These are phyloP conservation scores for Graptemys geographica DNA, from an alignment of 2,797 vertebrate species.

Conservation along the genomic window DNA sequence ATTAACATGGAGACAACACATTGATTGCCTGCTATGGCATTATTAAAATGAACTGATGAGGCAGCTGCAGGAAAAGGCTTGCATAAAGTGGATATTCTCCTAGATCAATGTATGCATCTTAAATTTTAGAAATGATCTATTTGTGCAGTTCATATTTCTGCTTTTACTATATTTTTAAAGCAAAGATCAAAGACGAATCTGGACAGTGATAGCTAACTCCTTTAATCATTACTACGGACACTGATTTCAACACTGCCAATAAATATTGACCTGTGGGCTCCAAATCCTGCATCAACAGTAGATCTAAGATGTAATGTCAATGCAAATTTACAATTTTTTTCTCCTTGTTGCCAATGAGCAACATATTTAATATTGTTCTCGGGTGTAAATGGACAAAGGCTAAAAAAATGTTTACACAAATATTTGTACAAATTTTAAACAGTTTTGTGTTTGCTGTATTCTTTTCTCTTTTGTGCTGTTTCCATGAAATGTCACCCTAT, in stretches of 20 bases:
- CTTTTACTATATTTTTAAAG: background rate
- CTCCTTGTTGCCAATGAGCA: background rate
- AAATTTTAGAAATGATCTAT: conserved; percentile 64
- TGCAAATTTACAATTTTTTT: background rate
- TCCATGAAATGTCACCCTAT: background rate
- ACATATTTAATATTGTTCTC: background rate
- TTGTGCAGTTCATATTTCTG: background rate
- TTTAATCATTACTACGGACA: background rate
- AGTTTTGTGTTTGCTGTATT: background rate
- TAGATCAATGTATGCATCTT: conserved; percentile 70
- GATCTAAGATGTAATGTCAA: background rate
- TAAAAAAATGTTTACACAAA: background rate
- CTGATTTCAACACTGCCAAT: background rate
- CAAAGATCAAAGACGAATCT: background rate
- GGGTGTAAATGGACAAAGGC: background rate
- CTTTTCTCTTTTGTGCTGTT: background rate
- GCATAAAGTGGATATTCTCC: conserved; percentile 74
- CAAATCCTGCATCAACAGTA: background rate
- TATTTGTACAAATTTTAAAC: background rate
- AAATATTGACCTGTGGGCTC: background rate
- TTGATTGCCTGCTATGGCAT: conserved; percentile 80
- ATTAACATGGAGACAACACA: conserved; percentile 84
- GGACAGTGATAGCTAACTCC: background rate
- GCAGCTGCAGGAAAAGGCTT: conserved; percentile 56
- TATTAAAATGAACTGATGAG: conserved; percentile 76